Evolutionary conservation across 2,113 vertebrate genomes (phyloP).

Genomic region (Budorcas taxicolor): DNA sequence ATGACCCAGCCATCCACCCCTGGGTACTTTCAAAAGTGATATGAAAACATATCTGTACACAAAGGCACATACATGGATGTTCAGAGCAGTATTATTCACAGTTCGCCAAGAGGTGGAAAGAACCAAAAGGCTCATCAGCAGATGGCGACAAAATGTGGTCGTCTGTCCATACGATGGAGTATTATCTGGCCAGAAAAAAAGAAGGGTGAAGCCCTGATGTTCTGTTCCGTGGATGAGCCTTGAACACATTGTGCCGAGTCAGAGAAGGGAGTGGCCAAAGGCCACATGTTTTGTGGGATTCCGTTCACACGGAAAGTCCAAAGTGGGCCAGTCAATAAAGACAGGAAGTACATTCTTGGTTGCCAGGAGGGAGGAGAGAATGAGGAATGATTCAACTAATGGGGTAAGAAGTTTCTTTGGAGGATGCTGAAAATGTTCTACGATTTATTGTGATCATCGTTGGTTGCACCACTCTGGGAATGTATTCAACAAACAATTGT

Average conservation of each 20-base stretch:
- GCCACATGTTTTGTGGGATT: neutral
- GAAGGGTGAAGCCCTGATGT: neutral
- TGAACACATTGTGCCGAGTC: neutral
- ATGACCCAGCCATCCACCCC: neutral
- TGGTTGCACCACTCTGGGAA: neutral
- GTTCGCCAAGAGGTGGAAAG: neutral
- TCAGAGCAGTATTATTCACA: neutral
- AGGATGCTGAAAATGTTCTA: neutral
- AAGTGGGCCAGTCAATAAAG: neutral
- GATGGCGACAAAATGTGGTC: neutral
- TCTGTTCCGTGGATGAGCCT: neutral
- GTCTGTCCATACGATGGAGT: accelerated
- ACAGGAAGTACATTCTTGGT: neutral
- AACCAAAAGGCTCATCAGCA: neutral
- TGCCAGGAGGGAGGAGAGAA: neutral
- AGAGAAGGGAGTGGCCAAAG: neutral
- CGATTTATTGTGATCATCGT: neutral
- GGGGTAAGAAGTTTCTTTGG: neutral
- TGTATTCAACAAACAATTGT: neutral
- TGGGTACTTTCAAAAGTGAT: neutral
- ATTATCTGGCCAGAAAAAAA: neutral
- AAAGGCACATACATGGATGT: neutral
- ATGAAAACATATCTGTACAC: neutral
- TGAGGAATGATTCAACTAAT: neutral
- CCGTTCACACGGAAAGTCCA: neutral